phyloP scores from a whole-genome alignment of 2,797 vertebrate species.

The Myotis findleyi region DNA sequence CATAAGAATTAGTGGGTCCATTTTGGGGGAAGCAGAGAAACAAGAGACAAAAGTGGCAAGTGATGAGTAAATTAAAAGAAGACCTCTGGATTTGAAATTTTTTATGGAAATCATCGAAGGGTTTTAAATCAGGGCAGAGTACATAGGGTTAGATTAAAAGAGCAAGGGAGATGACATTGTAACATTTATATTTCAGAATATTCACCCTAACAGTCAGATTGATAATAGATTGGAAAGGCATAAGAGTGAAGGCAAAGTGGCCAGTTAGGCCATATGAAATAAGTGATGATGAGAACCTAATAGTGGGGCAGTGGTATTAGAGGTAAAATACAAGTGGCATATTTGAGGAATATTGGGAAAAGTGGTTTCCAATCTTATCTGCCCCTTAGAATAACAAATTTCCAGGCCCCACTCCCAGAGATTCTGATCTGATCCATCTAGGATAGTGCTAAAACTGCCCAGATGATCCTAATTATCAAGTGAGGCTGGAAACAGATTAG shows the following conservation, averaged over 20 bases:
- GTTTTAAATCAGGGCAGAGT: neutral
- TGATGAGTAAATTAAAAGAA: neutral
- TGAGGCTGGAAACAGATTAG: neutral
- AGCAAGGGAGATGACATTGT: neutral
- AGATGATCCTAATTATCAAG: neutral
- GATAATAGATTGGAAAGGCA: neutral
- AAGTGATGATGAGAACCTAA: neutral
- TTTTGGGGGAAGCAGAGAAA: neutral
- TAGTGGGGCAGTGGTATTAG: neutral
- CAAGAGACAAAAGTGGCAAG: neutral
- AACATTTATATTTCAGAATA: neutral
- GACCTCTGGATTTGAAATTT: neutral
- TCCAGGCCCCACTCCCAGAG: neutral
- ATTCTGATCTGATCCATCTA: slow-evolving; percentile 50
- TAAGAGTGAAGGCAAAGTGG: neutral
- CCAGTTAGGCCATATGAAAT: neutral
- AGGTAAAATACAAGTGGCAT: neutral
- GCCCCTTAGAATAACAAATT: neutral
- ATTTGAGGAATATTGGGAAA: neutral
- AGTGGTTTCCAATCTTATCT: neutral
- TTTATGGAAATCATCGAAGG: neutral
- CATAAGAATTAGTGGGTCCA: neutral
- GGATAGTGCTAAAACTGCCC: neutral
- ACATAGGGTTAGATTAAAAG: neutral
- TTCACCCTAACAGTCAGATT: neutral